Evolutionary conservation across 2,888 invertebrate genomes (phyloP).

Genomic region (Lithodes maja): DNA sequence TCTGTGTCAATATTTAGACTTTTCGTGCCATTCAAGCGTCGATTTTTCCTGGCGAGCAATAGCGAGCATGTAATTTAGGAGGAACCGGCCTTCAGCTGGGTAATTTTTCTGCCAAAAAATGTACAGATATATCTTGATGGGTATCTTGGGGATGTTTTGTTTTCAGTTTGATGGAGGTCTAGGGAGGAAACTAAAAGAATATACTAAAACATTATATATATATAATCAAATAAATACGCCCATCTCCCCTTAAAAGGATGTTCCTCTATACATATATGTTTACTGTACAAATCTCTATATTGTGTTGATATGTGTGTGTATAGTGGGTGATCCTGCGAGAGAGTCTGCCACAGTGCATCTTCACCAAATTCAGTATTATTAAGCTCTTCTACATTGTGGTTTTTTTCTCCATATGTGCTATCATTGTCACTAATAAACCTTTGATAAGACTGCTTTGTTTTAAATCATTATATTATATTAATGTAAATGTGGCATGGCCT

Average conservation of each 20-base stretch:
- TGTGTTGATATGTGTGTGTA: slow-evolving; percentile 6
- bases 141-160: too few species aligned
- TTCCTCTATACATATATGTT: background rate
- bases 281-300: background rate
- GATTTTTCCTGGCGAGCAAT: too few species aligned
- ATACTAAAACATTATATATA: too few species aligned
- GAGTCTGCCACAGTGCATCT: slow-evolving; percentile 29
- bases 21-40: too few species aligned
- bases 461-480: background rate
- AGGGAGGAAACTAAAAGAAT: too few species aligned
- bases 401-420: slow-evolving; percentile 38
- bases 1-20: too few species aligned
- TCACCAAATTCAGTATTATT: slow-evolving; percentile 61
- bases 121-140: too few species aligned
- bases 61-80: too few species aligned
- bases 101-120: too few species aligned
- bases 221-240: too few species aligned
- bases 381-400: slow-evolving; percentile 32
- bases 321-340: background rate
- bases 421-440: slow-evolving; percentile 51
- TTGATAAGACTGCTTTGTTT: background rate
- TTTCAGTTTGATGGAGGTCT: too few species aligned
- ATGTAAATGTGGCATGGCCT: background rate
- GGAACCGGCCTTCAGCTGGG: too few species aligned
- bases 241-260: background rate